Base-by-base conservation (phyloP, 2,797 vertebrate species). In the Fistularia commersonii region DNA sequence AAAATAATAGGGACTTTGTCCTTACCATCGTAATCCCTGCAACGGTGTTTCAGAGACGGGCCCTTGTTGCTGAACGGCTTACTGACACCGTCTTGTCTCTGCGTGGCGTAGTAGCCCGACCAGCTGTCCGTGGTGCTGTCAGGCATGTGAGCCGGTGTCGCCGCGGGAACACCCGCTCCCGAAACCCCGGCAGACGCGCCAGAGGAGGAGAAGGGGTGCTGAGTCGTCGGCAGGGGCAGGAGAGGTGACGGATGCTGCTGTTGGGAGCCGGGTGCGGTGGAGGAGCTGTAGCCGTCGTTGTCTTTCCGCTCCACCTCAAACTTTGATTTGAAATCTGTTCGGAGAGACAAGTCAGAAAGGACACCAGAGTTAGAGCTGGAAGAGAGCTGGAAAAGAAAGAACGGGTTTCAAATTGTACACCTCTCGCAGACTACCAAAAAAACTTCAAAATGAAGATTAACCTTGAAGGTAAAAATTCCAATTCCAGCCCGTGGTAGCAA, bases 111-210 rank as follows among this genome's bases (percentile, higher is more conserved):
- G 90, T 87, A 99, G 85, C 91, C 90, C 14, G 95, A 96, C 96
- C 96, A 99, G 88, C 93, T 98, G 89, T 98, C 97, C 1, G 94
- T 96, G 45, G 96, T 97, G 89, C 90, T 96, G 71, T 99, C 95
- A 1, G 97, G 94, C 70, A 96, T 93, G 89, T 95, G 97, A 5
- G 94, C 94, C 45, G 88, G 89, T 55, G 94, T 94, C 10, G 91
- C 88, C 53, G 93, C 81, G 47, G 95, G 91, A 51, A 93, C 92
- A 10, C 93, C 90, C 2, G 53, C 42, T 52, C 59, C 77, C 12
- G 94, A 87, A 81, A 93, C 82, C 58, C 91, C 89, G 7, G 36
- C 38, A 11, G 23, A 23, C 23, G 23, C 23, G 23, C 91, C 86
- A 10, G 92, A 89, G 36, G 75, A 78, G 50, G 85, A 86, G 50